Evolutionary conservation across 2,113 vertebrate genomes (phyloP), one percentile per base, ranked within the genome.

Genomic region (Albula goreensis): DNA sequence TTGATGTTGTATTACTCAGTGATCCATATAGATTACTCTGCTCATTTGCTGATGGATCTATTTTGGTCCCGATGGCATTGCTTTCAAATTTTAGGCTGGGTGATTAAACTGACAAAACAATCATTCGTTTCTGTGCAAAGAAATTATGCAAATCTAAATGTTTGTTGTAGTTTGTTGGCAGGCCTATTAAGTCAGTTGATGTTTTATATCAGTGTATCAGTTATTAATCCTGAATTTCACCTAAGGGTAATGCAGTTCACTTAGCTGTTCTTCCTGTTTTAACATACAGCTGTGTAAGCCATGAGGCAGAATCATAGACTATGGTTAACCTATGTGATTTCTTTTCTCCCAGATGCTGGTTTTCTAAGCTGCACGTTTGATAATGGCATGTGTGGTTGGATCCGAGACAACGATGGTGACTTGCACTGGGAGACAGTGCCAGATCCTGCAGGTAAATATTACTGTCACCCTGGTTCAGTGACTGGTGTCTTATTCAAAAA

Each of bases 291-390:
- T 74, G 22, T 74, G n/a, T 22, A 22, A 9, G 22, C 22, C 70
- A n/a, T 3, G 70, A n/a, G 70, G 8, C 70, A 31, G 70, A 74
- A 74, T 31, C 2, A 48, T 79, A 12, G 49, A 2, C 19, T 13
- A 79, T 50, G 49, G 6, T 9, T 79, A 49, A 31, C 78, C 31
- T 79, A 48, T 50, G 78, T 15, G 4, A 31, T 48, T 90, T 1
- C 78, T 51, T 88, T 86, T 22, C 89, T 86, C 83, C 7, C 50
- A 98, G 97, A 92, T 66, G 82, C 90, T 3, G 91, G 94, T n/a
- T 84, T 94, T 3, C 96, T 97, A 63, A 96, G 91, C 89, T 99
- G 98, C 50, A 91, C 94, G 53, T 99, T 98, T 90, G 96, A 97
- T 74, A 91, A 91, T 0, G 97, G 98, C 0, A 81, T 97, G 8